Evolutionary conservation across 1,140 invertebrate species (phyloP), one percentile per base, ranked within the genome.

Genomic region (Nasonia longicornis): DNA sequence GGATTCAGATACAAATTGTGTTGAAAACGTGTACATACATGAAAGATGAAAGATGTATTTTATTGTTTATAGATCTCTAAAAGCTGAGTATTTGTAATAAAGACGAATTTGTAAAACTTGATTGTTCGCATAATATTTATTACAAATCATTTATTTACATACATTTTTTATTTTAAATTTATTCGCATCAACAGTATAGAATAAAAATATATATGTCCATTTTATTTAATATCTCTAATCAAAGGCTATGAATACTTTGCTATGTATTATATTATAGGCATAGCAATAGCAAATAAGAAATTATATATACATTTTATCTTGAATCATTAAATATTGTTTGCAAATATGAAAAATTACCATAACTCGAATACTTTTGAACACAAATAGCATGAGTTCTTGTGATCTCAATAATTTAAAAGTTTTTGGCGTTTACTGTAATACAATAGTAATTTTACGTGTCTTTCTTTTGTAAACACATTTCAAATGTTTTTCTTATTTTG

Each of bases 41-140:
- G 69, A 81, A 66, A 75, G 11, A 80, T 75, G 52, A 67, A 76
- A 81, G 20, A 69, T 81, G 73, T 80, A 80, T 80, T 81, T 81
- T 76, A 81, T 81, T 81, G 73, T 81, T 75, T 81, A 81, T 81
- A 76, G 73, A 76, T 69, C 63, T 70, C 14, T 81, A 76, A 76
- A 42, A 81, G 4, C 6, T 81, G 71, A 81, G 79, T 71, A 69
- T 80, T 80, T 80, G 79, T 81, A 81, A 81, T 77, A 81, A 77
- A 77, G 52, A 70, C 12, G 42, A 77, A 77, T 66, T 71, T 72
- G 48, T 81, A 81, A 81, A 77, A 66, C 16, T 31, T 22, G 71
- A 66, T 14, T 45, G 1, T 69, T 80, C 35, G 45, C 63, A 69
- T 22, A 52, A 80, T 67, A 75, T 63, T 58, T 63, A 35, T 48